Evolutionary conservation across 2,113 vertebrate species (phyloP), one percentile per base, ranked within the genome.

Genomic region (Circaetus cinerascens): DNA sequence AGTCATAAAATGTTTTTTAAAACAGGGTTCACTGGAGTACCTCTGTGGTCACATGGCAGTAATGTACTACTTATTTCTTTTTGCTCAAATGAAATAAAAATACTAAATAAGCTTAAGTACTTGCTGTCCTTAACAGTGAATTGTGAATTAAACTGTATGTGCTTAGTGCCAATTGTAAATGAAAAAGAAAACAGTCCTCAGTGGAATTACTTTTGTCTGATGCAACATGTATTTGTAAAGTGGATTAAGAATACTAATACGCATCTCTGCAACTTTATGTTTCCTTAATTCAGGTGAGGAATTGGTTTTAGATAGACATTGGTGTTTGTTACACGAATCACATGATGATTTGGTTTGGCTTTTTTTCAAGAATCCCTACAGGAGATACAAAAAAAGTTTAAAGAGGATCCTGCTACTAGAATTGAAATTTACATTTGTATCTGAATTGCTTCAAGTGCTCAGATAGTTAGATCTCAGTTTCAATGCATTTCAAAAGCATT

Each of bases 281-380:
- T 36, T 64, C 14, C 25, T 15, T 68, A 45, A 26, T 63, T 62
- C 19, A 69, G 2, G 2, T 16, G 15, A 38, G 4, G 15, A 80
- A 14, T 66, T 73, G 11, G 5, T 72, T 5, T 53, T 21, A 75
- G 30, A 19, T 12, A 40, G 17, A 30, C 40, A 57, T 38, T 66
- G 22, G 9, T 77, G 10, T 63, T 67, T 62, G 2, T 59, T 50
- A 22, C 4, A 40, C 22, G 3, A 59, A 10, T 53, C 5, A 13
- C 2, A 4, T 19, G 11, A 30, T 43, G 21, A 16, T 48, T 68
- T 48, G 1, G 0, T 21, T 50, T 63, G 7, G 3, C 8, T n/a
- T 38, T 10, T 53, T 57, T 48, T 32, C 1, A 53, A 84, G 23
- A 73, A 45, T 0, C 0, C 6, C 10, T 22, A 7, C 5, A 57